Conservation (phyloP, 2,113 vertebrate genomes). For the Turnix velox region DNA sequence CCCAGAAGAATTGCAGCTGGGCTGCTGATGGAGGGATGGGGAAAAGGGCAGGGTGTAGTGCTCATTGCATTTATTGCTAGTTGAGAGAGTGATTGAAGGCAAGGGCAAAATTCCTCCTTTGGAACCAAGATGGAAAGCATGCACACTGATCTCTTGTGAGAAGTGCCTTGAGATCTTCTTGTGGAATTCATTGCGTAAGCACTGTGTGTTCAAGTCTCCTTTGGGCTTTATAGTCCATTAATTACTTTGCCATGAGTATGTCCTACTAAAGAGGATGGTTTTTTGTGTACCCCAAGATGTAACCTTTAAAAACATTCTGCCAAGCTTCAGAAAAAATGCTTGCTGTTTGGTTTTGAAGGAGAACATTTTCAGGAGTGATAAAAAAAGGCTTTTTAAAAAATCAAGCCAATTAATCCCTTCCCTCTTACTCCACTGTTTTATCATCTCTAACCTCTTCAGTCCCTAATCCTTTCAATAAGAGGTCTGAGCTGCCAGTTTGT, state of each 20-base stretch:
- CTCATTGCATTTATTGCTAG: neutral
- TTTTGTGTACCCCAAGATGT: neutral
- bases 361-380: neutral
- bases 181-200: neutral
- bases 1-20: neutral
- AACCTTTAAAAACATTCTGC: constrained; percentile 7
- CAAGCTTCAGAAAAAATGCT: neutral
- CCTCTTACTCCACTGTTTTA: neutral
- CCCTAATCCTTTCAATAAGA: neutral
- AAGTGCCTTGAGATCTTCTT: neutral
- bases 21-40: neutral
- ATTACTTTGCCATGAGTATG: constrained; percentile 8
- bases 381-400: too few relatives aligned
- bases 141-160: neutral
- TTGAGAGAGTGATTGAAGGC: neutral
- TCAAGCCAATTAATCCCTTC: constrained; percentile 15
- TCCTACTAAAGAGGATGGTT: neutral
- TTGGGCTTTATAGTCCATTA: neutral
- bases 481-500: constrained; percentile 40
- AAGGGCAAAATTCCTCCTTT: neutral
- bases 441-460: neutral
- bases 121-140: neutral
- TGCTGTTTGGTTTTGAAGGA: neutral
- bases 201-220: neutral
- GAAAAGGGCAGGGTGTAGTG: too few relatives aligned